Evolutionary conservation across 2,113 vertebrate genomes (phyloP).

Genomic region (Leuciscus idus): DNA sequence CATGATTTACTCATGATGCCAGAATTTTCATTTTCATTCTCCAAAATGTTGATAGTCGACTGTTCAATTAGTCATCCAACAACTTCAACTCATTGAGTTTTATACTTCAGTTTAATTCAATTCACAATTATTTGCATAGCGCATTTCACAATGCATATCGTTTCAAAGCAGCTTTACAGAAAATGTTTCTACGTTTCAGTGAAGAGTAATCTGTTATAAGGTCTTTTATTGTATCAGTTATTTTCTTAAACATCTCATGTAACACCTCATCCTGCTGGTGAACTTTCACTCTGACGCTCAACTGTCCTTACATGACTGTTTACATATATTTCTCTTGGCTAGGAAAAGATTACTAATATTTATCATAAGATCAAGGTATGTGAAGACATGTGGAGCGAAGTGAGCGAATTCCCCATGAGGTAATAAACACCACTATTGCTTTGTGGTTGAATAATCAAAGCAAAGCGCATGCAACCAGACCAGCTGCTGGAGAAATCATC

Average conservation of each 20-base stretch:
- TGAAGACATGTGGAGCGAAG: not conserved
- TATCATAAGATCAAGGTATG: slow-evolving; percentile 27
- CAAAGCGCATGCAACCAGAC: not conserved
- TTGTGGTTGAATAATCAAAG: slow-evolving; percentile 11
- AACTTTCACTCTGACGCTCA: not conserved
- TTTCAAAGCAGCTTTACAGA: too few species aligned
- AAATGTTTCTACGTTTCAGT: too few species aligned
- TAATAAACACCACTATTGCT: slow-evolving; percentile 29
- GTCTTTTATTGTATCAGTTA: too few species aligned
- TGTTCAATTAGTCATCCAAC: not conserved
- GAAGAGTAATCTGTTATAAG: too few species aligned
- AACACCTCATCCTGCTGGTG: not conserved
- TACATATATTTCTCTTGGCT: not conserved
- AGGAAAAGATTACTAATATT: slow-evolving; percentile 29
- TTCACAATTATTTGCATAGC: too few species aligned
- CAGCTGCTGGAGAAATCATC: slow-evolving; percentile 40
- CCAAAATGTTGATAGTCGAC: not conserved
- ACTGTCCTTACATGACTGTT: slow-evolving; percentile 30
- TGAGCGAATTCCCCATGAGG: slow-evolving; percentile 21
- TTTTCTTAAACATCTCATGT: not conserved
- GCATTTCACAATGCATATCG: too few species aligned
- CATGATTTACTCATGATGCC: not conserved
- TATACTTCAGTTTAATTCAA: too few species aligned
- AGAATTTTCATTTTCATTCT: not conserved
- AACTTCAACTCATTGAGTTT: too few species aligned